Evolutionary conservation across 1,140 invertebrate species (phyloP).

Genomic region (Leptopilina clavipes): DNA sequence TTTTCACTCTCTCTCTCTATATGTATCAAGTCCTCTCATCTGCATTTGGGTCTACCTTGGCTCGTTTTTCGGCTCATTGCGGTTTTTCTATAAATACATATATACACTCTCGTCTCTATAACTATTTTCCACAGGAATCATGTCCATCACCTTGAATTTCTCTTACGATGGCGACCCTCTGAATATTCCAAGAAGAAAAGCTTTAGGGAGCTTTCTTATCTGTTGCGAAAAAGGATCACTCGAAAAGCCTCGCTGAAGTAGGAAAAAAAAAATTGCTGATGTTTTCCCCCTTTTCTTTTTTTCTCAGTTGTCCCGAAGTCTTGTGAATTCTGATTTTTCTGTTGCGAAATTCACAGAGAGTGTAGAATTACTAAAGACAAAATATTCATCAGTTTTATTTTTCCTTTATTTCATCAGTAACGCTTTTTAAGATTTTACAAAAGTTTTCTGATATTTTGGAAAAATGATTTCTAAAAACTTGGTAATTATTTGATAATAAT

Average conservation of each 20-base stretch:
- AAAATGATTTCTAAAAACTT: no score
- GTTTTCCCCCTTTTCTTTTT: not conserved
- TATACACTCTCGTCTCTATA: not conserved
- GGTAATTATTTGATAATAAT: no score
- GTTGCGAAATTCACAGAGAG: no score
- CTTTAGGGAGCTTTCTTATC: not conserved
- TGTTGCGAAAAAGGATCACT: not conserved
- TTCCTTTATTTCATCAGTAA: no score
- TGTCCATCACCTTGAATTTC: not conserved
- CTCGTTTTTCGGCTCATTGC: slow-evolving; percentile 11
- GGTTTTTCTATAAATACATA: slow-evolving; percentile 12
- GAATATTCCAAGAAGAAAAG: not conserved
- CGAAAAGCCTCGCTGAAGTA: not conserved
- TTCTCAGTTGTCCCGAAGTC: not conserved
- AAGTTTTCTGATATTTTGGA: no score
- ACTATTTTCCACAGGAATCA: not conserved
- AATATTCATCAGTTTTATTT: no score
- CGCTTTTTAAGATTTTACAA: no score
- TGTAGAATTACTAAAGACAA: no score
- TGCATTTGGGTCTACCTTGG: not conserved
- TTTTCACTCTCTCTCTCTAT: not conserved
- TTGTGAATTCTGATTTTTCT: not conserved
- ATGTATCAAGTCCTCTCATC: not conserved
- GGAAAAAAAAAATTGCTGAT: slow-evolving; percentile 8
- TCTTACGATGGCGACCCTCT: not conserved